Percentiles rank a stretch among this genome's conserved stretches.
Conservation (phyloP, 2,888 invertebrate species). For the Cybosia mesomella region DNA sequence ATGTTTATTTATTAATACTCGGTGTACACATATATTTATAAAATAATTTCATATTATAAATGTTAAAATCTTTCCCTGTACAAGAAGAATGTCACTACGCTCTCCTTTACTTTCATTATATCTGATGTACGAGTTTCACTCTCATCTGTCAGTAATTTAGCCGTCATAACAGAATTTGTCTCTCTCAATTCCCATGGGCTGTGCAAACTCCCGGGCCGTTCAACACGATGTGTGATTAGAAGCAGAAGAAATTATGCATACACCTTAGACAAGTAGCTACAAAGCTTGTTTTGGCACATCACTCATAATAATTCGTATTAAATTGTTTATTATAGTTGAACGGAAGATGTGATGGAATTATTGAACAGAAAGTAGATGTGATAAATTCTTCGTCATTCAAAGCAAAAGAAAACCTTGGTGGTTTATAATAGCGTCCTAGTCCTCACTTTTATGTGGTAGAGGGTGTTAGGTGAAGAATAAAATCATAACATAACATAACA, state of each 20-base stretch:
- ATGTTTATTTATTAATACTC: too few species aligned
- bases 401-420: too few species aligned
- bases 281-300: background rate
- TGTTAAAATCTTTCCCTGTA: background rate
- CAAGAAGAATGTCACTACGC: background rate
- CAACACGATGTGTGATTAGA: conserved; percentile 10
- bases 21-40: too few species aligned
- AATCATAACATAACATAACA: too few species aligned
- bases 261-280: background rate
- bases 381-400: background rate
- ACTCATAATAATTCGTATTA: background rate
- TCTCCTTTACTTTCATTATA: background rate
- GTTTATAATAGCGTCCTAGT: background rate
- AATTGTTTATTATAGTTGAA: background rate
- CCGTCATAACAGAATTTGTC: conserved; percentile 19
- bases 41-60: background rate
- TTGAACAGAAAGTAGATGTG: background rate
- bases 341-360: background rate
- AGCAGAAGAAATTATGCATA: conserved; percentile 15
- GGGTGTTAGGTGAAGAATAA: too few species aligned
- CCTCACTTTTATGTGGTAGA: background rate
- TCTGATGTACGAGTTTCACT: background rate
- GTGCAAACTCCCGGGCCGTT: conserved; percentile 6
- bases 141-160: conserved; percentile 11
- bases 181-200: conserved; percentile 6